These are phyloP conservation scores for Drosophila eugracilis DNA, from an alignment of 1,140 invertebrate species.

Conservation along the genomic window DNA sequence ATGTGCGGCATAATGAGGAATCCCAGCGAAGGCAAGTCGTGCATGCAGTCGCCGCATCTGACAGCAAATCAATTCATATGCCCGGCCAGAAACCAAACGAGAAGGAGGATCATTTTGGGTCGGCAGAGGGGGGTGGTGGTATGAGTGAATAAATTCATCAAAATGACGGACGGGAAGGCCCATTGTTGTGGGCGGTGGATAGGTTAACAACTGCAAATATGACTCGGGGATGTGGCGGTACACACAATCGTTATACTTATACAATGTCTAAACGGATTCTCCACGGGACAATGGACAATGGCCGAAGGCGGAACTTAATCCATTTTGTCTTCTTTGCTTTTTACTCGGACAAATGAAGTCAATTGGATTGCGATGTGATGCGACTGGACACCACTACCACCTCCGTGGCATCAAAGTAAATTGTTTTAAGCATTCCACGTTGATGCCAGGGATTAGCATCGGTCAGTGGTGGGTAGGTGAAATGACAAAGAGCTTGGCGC, in stretches of 20 bases:
- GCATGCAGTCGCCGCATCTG: constrained; percentile 65
- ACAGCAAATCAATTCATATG: constrained; percentile 83
- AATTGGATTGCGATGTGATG: constrained; percentile 71
- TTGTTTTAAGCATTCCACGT: constrained; percentile 73
- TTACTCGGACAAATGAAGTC: constrained; percentile 75
- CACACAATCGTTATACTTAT: constrained; percentile 44
- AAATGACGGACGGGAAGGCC: constrained; percentile 52
- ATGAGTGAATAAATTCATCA: constrained; percentile 65
- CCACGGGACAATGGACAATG: constrained; percentile 37
- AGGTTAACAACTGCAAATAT: constrained; percentile 77
- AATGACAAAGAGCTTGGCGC: constrained; percentile 68
- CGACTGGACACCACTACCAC: constrained; percentile 11
- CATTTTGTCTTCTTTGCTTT: constrained; percentile 75
- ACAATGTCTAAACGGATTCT: constrained; percentile 43
- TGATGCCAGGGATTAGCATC: constrained; percentile 71
- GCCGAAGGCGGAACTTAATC: constrained; percentile 59
- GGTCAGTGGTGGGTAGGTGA: constrained; percentile 9
- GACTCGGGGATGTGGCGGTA: constrained; percentile 71
- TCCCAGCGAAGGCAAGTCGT: constrained; percentile 63
- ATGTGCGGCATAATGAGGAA: constrained; percentile 80
- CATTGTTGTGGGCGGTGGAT: constrained; percentile 73
- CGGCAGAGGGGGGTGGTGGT: background rate
- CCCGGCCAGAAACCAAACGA: constrained; percentile 11
- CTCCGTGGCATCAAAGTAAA: constrained; percentile 81
- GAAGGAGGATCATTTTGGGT: background rate